Evolutionary conservation across 2,113 vertebrate species (phyloP), one percentile per base, ranked within the genome.

Genomic region (Calidris pygmaea): DNA sequence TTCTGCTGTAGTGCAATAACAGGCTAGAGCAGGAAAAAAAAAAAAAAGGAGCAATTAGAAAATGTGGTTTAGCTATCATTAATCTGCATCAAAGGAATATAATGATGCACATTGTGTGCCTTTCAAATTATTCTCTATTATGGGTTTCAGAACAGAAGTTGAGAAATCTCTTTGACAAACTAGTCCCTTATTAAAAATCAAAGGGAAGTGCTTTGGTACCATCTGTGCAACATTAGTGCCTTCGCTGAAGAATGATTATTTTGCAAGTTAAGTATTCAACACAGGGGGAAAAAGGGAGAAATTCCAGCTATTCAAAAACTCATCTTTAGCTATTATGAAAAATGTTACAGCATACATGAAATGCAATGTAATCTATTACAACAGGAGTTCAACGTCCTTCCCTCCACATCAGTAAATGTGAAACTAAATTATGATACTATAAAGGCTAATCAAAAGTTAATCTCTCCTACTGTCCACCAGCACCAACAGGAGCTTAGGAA

Each of bases 1-100:
- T 93, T 95, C 91, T 68, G 92, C 93, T 89, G 66, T 59, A 95
- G 78, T 55, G 83, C 93, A 95, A 37, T 82, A 97, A 96, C 71
- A 96, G 96, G 79, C 91, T 79, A 87, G 27, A 88, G 85, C 39
- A 95, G 67, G 81, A 6, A 23, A 23, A 95, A 48, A 48, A 48
- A 48, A 96, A 95, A 71, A 95, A 94, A 93, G 60, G 90, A 95
- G 92, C 95, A 98, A 98, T 98, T 97, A 98, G 95, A 97, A 97
- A 98, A 97, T 68, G 96, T 94, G 91, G 96, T 95, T 98, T 97
- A 92, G 92, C 97, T 94, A 93, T 97, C 98, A 98, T 98, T 98
- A 98, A 98, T 98, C 98, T 97, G 97, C 97, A 98, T 98, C 97
- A 98, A 98, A 98, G 96, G 97, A 97, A 94, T 94, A 94, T 98